These are phyloP conservation scores for Emydoidea blandingii DNA, from an alignment of 2,797 vertebrate species.

Conservation along the genomic window DNA sequence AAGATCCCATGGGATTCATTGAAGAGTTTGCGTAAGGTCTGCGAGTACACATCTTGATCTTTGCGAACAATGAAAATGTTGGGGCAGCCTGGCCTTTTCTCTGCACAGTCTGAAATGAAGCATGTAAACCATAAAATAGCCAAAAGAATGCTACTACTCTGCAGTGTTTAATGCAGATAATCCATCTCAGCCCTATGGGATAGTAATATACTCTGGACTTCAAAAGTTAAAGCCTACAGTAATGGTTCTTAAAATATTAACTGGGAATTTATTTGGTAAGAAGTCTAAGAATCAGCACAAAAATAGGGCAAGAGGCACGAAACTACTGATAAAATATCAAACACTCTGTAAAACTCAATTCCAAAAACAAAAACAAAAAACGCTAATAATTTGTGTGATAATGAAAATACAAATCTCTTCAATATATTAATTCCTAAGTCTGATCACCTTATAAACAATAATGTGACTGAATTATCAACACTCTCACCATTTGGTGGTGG, in stretches of 20 bases:
- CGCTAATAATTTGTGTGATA: no score
- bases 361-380: not conserved
- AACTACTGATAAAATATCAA: not conserved
- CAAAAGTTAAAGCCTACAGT: not conserved
- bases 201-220: not conserved
- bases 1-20: conserved; percentile 98
- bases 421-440: not conserved
- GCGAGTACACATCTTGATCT: conserved; percentile 93
- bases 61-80: conserved; percentile 88
- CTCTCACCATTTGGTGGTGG: not conserved
- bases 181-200: not conserved
- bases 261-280: not conserved
- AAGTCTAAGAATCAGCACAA: not conserved
- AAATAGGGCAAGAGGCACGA: not conserved
- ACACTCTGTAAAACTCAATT: not conserved
- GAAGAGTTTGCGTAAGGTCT: conserved; percentile 95
- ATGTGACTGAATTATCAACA: not conserved
- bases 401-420: not conserved
- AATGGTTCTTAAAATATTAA: not conserved
- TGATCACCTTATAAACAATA: not conserved
- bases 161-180: not conserved
- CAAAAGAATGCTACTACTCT: not conserved
- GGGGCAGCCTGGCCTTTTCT: conserved; percentile 59
- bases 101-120: conserved; percentile 53
- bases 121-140: not conserved